phyloP scores from a whole-genome alignment of 2,113 vertebrate species.

The Catharus fuscescens region DNA sequence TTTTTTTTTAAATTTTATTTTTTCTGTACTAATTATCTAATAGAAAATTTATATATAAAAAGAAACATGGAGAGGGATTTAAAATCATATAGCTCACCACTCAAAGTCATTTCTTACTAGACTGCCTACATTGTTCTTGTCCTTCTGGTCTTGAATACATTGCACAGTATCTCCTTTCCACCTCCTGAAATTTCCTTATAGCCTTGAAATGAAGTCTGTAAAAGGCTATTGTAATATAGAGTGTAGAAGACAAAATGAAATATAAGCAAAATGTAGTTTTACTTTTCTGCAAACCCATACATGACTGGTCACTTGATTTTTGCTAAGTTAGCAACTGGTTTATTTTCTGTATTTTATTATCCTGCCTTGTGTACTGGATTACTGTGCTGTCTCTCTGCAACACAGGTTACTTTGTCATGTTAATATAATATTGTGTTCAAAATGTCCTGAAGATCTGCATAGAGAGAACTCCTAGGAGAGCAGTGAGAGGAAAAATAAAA shows the following conservation, averaged over 20 bases:
- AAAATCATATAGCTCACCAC: background rate
- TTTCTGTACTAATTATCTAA: background rate
- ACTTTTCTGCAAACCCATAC: background rate
- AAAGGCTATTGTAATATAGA: background rate
- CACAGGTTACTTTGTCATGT: background rate
- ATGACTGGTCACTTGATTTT: background rate
- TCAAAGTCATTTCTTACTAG: background rate
- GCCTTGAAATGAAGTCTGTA: background rate
- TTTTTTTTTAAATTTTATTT: background rate
- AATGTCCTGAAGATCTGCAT: background rate
- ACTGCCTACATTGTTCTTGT: background rate
- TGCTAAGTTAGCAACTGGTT: background rate
- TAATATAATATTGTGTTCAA: background rate
- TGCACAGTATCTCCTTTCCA: background rate
- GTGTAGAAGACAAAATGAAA: background rate
- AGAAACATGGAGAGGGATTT: background rate
- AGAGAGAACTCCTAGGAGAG: background rate
- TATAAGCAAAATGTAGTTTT: background rate
- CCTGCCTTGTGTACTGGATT: background rate
- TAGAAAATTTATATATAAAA: background rate
- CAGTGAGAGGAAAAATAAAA: background rate
- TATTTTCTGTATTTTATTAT: background rate
- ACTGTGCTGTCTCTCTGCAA: background rate
- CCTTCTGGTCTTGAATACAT: background rate
- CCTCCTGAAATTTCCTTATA: background rate